A percentile compares a stretch with the other conserved stretches of the same genome.
Conservation (phyloP, 2,888 invertebrate species). For the Pheosia tremula region DNA sequence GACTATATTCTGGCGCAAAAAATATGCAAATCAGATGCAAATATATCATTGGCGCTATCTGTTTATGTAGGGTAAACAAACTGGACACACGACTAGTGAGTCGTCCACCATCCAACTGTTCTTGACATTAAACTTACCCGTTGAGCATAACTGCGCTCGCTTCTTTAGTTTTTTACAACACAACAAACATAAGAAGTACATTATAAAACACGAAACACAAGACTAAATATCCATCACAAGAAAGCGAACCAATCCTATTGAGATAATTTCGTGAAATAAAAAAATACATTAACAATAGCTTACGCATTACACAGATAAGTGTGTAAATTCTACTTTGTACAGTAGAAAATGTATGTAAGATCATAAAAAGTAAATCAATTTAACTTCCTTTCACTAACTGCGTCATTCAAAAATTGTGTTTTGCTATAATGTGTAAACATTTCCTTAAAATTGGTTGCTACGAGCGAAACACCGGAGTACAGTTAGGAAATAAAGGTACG, state of each 20-base stretch:
- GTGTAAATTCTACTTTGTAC: conserved; percentile 24
- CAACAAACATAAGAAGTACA: conserved; percentile 9
- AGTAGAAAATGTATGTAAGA: conserved; percentile 15
- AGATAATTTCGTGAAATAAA: conserved; percentile 15
- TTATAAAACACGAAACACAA: conserved; percentile 1
- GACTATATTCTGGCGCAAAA: conserved; percentile 55
- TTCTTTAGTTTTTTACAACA: conserved; percentile 19
- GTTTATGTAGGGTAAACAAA: conserved; percentile 47
- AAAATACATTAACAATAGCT: conserved; percentile 19
- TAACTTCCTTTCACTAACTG: conserved; percentile 38
- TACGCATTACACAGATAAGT: conserved; percentile 30
- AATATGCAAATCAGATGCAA: conserved; percentile 48
- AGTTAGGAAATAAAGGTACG: conserved; percentile 62
- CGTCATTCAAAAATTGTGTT: conserved; percentile 28
- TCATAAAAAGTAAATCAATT: conserved; percentile 35
- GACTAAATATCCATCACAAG: conserved; percentile 19
- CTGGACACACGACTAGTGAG: conserved; percentile 45
- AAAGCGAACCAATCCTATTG: conserved; percentile 29
- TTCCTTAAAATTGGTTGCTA: conserved; percentile 34
- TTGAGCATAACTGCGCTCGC: conserved; percentile 34
- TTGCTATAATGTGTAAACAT: conserved; percentile 22
- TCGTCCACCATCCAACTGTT: conserved; percentile 55
- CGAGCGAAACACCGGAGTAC: conserved; percentile 46
- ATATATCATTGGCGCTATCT: conserved; percentile 41
- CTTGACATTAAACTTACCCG: conserved; percentile 40